Evolutionary conservation across 2,113 vertebrate genomes (phyloP), one percentile per base, ranked within the genome.

Genomic region (Orycteropus afer): DNA sequence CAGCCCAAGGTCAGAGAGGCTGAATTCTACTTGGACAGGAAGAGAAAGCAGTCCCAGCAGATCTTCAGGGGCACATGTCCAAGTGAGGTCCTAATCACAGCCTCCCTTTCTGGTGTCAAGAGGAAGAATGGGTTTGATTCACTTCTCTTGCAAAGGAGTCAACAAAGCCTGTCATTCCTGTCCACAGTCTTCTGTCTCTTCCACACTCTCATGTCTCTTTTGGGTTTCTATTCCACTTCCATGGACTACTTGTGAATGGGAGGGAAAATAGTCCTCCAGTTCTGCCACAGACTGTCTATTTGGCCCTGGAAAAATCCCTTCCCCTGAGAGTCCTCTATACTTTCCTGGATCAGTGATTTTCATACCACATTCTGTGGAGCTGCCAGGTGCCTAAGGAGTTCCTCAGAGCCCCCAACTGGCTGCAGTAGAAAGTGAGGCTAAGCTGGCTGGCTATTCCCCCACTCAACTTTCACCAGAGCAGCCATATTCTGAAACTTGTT

Each of bases 211-310:
- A 20, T 14, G 25, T 81, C 87, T 88, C 67, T 51, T 3, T 82
- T 81, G 51, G 47, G n/a, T 65, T 90, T 81, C 88, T 80, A 88
- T 40, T 80, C 59, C 61, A 78, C 81, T 87, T 83, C 59, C 79
- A 55, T n/a, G 78, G 61, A 74, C n/a, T 65, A 2, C 53, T 78
- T 81, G 73, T 22, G 12, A 12, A 29, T 22, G 18, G 67, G 85
- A 91, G 85, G 61, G 45, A 65, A 63, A 47, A 79, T 1, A 27
- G 84, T 57, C 77, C 73, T 88, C 67, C n/a, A 84, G 84, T 57
- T 87, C 45, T 76, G n/a, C 47, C 86, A 51, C 40, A 93, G 61
- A 40, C 23, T 77, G 13, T 67, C 53, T 69, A 25, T 93, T 18
- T 82, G 63, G 63, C 15, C 27, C 90, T 78, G 65, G 73, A 77